These are phyloP conservation scores for Rhaphigaster nebulosa DNA, from an alignment of 2,888 invertebrate genomes.

Conservation along the genomic window DNA sequence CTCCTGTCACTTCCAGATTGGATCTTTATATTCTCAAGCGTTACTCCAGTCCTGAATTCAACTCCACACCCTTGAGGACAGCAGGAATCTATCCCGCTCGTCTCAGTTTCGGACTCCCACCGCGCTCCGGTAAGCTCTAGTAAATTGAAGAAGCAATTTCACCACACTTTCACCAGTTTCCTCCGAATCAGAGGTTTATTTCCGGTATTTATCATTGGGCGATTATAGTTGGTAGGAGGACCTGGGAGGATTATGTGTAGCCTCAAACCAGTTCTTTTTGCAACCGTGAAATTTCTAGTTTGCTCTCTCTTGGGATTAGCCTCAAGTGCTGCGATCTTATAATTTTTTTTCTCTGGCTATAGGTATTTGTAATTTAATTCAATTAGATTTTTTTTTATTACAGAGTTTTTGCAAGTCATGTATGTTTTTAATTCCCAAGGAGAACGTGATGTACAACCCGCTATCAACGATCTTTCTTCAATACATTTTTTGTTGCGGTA, in stretches of 20 bases:
- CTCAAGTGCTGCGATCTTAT: background rate
- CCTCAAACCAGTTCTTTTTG: background rate
- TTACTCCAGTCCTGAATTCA: no score
- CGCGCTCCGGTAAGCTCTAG: background rate
- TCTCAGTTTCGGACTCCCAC: background rate
- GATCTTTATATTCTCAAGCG: no score
- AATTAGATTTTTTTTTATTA: background rate
- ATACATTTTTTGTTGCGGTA: no score
- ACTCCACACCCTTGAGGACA: no score
- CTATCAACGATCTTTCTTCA: background rate
- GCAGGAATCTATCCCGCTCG: no score
- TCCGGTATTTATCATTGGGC: background rate
- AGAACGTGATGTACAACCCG: background rate
- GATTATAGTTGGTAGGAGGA: background rate
- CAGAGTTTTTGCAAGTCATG: no score
- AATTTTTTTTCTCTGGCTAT: background rate
- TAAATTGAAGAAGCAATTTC: slow-evolving; percentile 3
- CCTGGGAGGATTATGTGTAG: background rate
- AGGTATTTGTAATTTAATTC: background rate
- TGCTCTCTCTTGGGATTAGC: background rate
- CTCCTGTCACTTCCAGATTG: no score
- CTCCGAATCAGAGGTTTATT: background rate
- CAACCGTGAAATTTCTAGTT: slow-evolving; percentile 12
- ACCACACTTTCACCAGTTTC: background rate
- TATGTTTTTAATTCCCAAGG: no score